These are phyloP conservation scores for Prochilodus magdalenae DNA, from an alignment of 2,113 vertebrate species.

Conservation along the genomic window DNA sequence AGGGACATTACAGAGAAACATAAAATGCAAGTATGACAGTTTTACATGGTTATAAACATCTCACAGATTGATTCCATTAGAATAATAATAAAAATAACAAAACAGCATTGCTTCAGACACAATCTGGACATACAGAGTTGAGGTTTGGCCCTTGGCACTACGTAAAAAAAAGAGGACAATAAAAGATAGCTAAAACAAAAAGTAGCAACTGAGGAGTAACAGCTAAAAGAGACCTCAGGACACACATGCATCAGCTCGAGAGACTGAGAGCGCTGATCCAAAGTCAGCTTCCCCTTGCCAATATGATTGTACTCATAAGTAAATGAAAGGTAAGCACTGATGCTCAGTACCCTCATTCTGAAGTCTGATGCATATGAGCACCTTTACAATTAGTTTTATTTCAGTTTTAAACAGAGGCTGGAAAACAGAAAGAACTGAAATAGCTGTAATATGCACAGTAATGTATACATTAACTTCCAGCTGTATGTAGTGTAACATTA, in stretches of 20 bases:
- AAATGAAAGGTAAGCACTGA: constrained; percentile 17
- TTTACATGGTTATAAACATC: constrained; percentile 35
- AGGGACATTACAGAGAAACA: constrained; percentile 18
- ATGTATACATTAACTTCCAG: constrained; percentile 37
- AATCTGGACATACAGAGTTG: constrained; percentile 24
- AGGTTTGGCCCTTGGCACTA: constrained; percentile 50
- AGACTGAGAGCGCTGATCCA: not conserved
- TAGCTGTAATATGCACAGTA: constrained; percentile 34
- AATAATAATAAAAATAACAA: constrained; percentile 26
- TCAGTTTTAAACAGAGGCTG: constrained; percentile 29
- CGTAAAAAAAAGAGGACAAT: not conserved
- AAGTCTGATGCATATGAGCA: constrained; percentile 1
- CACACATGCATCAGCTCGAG: not conserved
- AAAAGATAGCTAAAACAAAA: constrained; percentile 3
- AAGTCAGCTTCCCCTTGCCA: not conserved
- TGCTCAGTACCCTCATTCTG: constrained; percentile 1
- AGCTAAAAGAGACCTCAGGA: constrained; percentile 18
- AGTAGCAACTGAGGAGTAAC: constrained; percentile 13
- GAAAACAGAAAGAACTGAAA: constrained; percentile 7
- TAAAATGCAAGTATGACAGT: constrained; percentile 5
- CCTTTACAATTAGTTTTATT: constrained; percentile 22
- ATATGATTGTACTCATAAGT: constrained; percentile 22
- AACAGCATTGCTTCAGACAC: constrained; percentile 3
- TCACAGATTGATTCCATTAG: constrained; percentile 33
- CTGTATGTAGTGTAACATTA: constrained; percentile 28